Base-by-base conservation (phyloP, 2,888 invertebrate species). In the Heliconius ismenius region DNA sequence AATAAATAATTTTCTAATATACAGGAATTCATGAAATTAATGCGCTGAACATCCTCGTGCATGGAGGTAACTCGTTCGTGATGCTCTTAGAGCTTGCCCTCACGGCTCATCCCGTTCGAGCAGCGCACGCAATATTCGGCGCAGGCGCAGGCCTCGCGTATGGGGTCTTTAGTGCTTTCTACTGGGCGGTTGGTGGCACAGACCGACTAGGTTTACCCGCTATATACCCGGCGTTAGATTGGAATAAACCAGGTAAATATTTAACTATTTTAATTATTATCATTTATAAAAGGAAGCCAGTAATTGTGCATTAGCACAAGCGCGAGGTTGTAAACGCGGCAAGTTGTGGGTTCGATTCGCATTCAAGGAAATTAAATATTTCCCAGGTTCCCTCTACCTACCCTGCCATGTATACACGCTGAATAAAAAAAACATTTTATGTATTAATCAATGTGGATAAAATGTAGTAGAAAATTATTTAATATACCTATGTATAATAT, bases 221-320 rank as follows among this genome's bases (percentile, higher is more conserved):
- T 78, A 97, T 98, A 79, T 98, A 98, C 86, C 95, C 95, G 54
- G 95, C 97, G 0, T 91, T 98, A 60, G 95, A 98, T 88, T 98
- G 98, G 97, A 92, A 95, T 78, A 95, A 95, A 75, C 96, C 97
- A 0, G 90, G 94, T 91, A 79, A 81, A 77, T 39, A 36, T 4
- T 13, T 11, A 7, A 28, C 7, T 39, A 1, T 9, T 21, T 54
- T 24, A 32, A 58, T 74, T 65, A 39, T 24, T 18, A 3, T 24
- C 0, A 60, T 60, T n/a, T 60, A 4, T 13, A 60, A 24, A 58
- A 26, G 60, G 24, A 60, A 11, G 10, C n/a, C 18, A n/a, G 3
- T 58, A 24, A 58, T 58, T 7, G 7, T 18, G 3, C 43, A 43
- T 4, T 4, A 43, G 18, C 3, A 49, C 43, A 15, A 13, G 43